A percentile compares a stretch with the other conserved stretches of the same genome.
These are phyloP conservation scores for Atethmia centrago DNA, from an alignment of 2,888 invertebrate genomes.

Conservation along the genomic window DNA sequence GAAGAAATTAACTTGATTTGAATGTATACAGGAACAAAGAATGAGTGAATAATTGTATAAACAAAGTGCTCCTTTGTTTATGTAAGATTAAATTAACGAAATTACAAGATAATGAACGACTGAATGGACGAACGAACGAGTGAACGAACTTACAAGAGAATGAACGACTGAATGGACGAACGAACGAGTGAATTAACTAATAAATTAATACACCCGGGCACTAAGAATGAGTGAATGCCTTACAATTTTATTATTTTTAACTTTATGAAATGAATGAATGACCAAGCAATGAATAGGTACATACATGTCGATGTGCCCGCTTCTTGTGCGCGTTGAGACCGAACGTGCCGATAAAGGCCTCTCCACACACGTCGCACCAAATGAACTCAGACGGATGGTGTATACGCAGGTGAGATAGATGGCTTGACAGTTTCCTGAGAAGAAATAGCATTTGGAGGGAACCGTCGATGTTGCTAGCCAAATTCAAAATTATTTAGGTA, in stretches of 20 bases:
- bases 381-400: conserved; percentile 60
- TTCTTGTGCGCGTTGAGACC: conserved; percentile 67
- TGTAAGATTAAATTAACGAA: too few relatives aligned
- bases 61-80: too few relatives aligned
- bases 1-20: not conserved
- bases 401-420: conserved; percentile 56
- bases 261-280: not conserved
- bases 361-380: conserved; percentile 69
- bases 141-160: not conserved
- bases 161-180: not conserved
- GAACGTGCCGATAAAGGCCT: conserved; percentile 65
- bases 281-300: conserved; percentile 12
- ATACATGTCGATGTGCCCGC: conserved; percentile 63
- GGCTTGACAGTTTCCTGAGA: conserved; percentile 60
- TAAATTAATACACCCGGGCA: not conserved
- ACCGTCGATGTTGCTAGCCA: too few relatives aligned
- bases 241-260: not conserved
- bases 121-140: not conserved
- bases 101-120: not conserved
- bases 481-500: too few relatives aligned
- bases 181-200: not conserved
- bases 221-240: not conserved
- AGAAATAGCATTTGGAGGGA: not conserved
- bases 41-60: not conserved
- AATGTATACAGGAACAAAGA: not conserved